phyloP scores from a whole-genome alignment of 1,140 invertebrate species.

The Drosophila virilis region DNA sequence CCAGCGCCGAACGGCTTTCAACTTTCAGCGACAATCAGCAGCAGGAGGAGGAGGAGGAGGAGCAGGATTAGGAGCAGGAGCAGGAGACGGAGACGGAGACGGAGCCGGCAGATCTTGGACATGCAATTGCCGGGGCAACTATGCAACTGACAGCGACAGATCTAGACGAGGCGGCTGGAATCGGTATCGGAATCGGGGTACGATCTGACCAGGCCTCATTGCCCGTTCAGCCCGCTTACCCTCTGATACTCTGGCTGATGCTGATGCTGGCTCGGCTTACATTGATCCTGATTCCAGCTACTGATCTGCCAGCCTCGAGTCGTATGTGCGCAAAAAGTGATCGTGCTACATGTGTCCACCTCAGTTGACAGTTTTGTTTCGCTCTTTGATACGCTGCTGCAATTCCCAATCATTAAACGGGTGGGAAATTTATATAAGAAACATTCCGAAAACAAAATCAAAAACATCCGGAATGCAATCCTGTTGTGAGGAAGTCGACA shows the following conservation, averaged over 20 bases:
- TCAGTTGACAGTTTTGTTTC: conserved; percentile 75
- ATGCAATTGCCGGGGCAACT: conserved; percentile 77
- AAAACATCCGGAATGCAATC: conserved; percentile 24
- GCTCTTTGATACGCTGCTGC: conserved; percentile 46
- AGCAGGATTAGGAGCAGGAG: background rate
- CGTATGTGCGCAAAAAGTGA: conserved; percentile 60
- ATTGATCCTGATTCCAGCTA: conserved; percentile 80
- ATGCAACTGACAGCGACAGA: conserved; percentile 78
- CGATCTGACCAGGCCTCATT: conserved; percentile 6
- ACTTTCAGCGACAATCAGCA: conserved; percentile 72
- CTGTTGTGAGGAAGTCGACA: conserved; percentile 7
- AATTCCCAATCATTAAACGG: conserved; percentile 57
- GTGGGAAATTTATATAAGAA: conserved; percentile 53
- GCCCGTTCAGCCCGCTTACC: conserved; percentile 6
- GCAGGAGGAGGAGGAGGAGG: background rate
- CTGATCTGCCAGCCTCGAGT: conserved; percentile 54
- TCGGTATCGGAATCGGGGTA: conserved; percentile 26
- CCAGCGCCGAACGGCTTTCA: conserved; percentile 69
- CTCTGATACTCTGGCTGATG: background rate
- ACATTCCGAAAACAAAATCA: background rate
- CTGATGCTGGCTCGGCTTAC: conserved; percentile 57
- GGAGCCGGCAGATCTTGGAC: conserved; percentile 51
- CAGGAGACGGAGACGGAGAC: background rate
- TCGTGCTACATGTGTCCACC: conserved; percentile 77
- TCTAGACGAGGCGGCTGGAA: conserved; percentile 64